Conservation (phyloP, 2,113 vertebrate species). For the Hippocampus guttulatus region DNA sequence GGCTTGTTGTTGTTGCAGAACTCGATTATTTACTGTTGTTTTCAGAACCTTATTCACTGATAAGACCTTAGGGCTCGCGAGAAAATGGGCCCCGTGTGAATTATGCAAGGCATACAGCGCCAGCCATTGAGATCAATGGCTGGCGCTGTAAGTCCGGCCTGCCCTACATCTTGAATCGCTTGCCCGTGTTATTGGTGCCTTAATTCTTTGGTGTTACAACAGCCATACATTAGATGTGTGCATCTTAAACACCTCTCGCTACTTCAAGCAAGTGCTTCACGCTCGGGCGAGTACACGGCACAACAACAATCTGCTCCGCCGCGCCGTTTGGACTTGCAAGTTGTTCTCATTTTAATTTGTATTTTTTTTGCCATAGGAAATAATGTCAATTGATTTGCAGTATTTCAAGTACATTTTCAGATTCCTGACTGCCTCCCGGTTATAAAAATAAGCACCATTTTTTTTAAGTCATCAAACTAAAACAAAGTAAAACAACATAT, state of each 20-base stretch:
- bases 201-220: constrained; percentile 44
- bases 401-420: not conserved
- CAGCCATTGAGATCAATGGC: constrained; percentile 50
- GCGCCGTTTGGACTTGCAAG: not conserved
- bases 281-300: not conserved
- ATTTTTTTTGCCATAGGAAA: not conserved
- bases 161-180: constrained; percentile 43
- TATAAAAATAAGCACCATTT: too few species aligned
- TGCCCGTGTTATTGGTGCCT: constrained; percentile 33
- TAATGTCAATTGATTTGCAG: not conserved
- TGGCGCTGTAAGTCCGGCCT: constrained; percentile 43
- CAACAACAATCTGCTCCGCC: not conserved
- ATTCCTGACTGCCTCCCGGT: too few species aligned
- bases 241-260: constrained; percentile 16
- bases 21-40: constrained; percentile 15
- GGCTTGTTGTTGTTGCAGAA: not conserved
- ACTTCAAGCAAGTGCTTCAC: constrained; percentile 15
- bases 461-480: too few species aligned
- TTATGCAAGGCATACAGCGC: constrained; percentile 35
- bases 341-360: not conserved
- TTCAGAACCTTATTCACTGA: constrained; percentile 17
- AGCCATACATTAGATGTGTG: constrained; percentile 11
- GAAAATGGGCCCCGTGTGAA: constrained; percentile 34
- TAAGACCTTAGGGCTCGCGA: constrained; percentile 7
- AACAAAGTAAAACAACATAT: too few species aligned